Conservation (phyloP, 2,888 invertebrate species). For the Clusia tigrina region DNA sequence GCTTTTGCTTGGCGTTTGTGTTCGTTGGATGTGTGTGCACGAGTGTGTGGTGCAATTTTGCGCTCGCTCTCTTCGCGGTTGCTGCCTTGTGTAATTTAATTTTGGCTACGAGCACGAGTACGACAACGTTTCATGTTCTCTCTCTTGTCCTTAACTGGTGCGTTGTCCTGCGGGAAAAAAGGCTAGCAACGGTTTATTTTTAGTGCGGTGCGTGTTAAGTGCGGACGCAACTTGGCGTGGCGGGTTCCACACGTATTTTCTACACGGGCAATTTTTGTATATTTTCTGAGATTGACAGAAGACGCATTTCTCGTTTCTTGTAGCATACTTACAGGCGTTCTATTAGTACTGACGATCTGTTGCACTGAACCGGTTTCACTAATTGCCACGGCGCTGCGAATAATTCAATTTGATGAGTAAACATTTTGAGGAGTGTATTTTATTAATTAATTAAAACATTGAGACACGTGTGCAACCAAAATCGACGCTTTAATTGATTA, state of each 20-base stretch:
- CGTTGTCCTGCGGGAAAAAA: not conserved
- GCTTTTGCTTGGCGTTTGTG: too few relatives aligned
- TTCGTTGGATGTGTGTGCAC: not conserved
- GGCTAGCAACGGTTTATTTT: not conserved
- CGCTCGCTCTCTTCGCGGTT: not conserved
- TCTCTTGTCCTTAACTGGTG: not conserved
- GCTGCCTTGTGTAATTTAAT: not conserved
- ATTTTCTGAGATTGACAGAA: too few relatives aligned
- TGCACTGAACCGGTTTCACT: too few relatives aligned
- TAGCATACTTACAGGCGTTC: not conserved
- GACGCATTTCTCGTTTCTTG: not conserved
- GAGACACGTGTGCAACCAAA: conserved; percentile 39
- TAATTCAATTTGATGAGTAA: too few relatives aligned
- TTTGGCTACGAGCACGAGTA: too few relatives aligned
- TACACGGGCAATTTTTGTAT: not conserved
- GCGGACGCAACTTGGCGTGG: not conserved
- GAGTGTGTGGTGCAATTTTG: conserved; percentile 7
- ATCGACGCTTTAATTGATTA: conserved; percentile 55
- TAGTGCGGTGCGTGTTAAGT: not conserved
- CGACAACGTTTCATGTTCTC: not conserved
- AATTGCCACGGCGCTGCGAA: too few relatives aligned
- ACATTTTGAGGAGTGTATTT: not conserved
- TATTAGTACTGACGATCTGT: too few relatives aligned
- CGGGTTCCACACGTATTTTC: not conserved
- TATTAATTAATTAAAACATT: not conserved